Conservation (phyloP, 2,888 invertebrate genomes). For the Norana najaformis region DNA sequence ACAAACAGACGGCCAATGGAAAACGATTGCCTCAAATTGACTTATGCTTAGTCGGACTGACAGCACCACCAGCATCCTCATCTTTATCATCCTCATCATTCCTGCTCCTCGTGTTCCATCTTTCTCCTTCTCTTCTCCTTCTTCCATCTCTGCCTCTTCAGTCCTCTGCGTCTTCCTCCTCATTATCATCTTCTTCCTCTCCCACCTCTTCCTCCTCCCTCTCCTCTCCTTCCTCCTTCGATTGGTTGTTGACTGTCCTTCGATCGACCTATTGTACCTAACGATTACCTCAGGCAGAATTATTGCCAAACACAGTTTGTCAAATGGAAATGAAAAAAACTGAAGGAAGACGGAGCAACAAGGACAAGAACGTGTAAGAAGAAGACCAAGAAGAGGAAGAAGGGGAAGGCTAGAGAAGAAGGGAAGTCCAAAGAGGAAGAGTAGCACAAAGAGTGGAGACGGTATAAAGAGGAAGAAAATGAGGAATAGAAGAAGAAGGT, state of each 20-base stretch:
- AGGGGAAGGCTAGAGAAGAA: not conserved
- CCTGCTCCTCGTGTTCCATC: not conserved
- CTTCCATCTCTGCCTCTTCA: not conserved
- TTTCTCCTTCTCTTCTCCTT: not conserved
- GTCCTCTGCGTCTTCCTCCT: not conserved
- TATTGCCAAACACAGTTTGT: slow-evolving; percentile 6
- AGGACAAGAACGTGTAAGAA: too few species aligned
- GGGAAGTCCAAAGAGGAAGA: not conserved
- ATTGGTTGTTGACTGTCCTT: not conserved
- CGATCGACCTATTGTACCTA: not conserved
- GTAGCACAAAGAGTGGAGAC: not conserved
- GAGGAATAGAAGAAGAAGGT: not conserved
- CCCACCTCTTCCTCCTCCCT: not conserved
- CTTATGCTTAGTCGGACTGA: not conserved
- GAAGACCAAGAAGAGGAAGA: not conserved
- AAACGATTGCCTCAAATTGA: not conserved
- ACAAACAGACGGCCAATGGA: slow-evolving; percentile 13
- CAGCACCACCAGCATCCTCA: not conserved
- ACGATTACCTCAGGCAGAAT: not conserved
- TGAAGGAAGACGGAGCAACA: too few species aligned
- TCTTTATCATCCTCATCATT: not conserved
- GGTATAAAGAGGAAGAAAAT: not conserved
- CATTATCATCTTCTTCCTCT: not conserved
- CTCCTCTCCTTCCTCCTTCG: not conserved
- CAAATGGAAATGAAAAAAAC: not conserved